phyloP scores from a whole-genome alignment of 2,113 vertebrate genomes.

The Sturnira hondurensis region DNA sequence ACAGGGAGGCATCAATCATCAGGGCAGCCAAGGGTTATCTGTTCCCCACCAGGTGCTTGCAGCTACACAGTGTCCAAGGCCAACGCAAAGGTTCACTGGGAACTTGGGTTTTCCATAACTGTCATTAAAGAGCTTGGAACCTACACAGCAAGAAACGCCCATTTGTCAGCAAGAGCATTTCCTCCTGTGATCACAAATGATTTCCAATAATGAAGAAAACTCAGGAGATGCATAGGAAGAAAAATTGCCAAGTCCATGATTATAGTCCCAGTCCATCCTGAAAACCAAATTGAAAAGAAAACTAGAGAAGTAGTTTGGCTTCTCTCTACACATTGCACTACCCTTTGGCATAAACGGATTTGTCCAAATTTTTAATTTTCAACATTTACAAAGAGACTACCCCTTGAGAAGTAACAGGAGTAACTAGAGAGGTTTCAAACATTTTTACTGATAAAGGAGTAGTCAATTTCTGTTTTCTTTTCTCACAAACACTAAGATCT shows the following conservation, averaged over 20 bases:
- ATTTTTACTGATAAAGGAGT: background rate
- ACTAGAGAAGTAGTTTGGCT: background rate
- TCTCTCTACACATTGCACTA: background rate
- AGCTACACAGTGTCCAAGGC: background rate
- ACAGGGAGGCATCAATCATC: background rate
- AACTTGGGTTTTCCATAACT: background rate
- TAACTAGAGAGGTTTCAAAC: background rate
- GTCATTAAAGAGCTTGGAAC: background rate
- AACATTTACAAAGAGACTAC: background rate
- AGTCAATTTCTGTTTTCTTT: background rate
- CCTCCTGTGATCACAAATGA: background rate
- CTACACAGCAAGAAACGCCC: background rate
- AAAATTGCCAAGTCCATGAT: background rate
- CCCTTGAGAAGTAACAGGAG: background rate
- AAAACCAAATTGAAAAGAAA: conserved; percentile 44
- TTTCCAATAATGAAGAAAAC: background rate
- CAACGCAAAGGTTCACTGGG: background rate
- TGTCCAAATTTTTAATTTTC: background rate
- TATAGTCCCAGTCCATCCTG: background rate
- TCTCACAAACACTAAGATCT: background rate
- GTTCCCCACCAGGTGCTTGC: background rate
- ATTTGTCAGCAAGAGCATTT: background rate
- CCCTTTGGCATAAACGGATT: background rate
- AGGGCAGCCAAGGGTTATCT: background rate
- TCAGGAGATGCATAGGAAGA: background rate